Conservation (phyloP, 30 jellyfish, hydroid and myxozoan genomes). For the Cassiopea andromeda region DNA sequence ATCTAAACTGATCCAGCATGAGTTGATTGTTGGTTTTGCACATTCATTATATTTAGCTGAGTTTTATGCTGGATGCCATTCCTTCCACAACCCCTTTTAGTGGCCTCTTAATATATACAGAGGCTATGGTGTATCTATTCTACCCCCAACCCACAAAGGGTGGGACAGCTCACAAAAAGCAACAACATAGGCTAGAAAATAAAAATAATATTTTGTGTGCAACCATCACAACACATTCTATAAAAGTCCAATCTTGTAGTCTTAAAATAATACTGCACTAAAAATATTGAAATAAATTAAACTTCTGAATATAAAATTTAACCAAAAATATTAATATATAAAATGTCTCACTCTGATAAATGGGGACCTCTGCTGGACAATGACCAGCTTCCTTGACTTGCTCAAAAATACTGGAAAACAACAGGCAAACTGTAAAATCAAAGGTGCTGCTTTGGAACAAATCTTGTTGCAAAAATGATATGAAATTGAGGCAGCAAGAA, state of each 20-base stretch:
- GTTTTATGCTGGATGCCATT: not conserved
- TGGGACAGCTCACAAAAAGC: too few species aligned
- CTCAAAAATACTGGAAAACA: constrained; percentile 52
- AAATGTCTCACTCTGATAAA: constrained; percentile 44
- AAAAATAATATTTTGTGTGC: too few species aligned
- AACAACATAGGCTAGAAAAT: too few species aligned
- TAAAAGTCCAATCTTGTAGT: too few species aligned
- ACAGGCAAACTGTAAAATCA: not conserved
- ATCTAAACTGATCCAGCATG: not conserved
- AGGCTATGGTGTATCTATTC: not conserved
- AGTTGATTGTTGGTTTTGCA: not conserved
- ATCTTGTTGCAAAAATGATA: too few species aligned
- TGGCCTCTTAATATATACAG: not conserved
- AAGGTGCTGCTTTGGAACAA: not conserved
- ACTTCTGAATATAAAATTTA: too few species aligned
- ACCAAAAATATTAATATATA: not conserved
- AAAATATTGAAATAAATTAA: too few species aligned
- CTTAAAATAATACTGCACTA: too few species aligned
- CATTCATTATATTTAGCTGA: not conserved
- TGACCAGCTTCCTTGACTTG: constrained; percentile 34
- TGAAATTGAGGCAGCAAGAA: too few species aligned
- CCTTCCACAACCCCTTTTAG: not conserved
- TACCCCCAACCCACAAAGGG: not conserved
- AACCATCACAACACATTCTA: too few species aligned
- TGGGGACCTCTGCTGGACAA: constrained; percentile 75